phyloP scores from a whole-genome alignment of 2,797 vertebrate genomes.

The Anguilla megastoma region DNA sequence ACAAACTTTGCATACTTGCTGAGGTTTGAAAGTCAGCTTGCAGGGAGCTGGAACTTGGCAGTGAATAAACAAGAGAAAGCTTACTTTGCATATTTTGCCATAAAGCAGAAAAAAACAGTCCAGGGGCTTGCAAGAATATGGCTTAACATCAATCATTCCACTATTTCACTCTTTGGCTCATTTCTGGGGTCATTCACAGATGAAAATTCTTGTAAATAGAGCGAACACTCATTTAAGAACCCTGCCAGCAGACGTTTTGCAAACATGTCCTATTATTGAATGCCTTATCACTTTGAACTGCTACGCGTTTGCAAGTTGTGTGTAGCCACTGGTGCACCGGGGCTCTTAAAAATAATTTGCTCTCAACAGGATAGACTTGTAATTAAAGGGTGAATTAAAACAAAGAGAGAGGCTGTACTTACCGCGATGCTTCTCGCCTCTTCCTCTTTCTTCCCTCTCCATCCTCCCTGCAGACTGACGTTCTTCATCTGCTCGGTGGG shows the following conservation, averaged over 20 bases:
- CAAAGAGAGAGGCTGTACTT: no score
- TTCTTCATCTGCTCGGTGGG: conserved; percentile 98
- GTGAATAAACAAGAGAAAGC: not conserved
- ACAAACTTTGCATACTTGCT: not conserved
- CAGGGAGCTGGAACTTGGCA: not conserved
- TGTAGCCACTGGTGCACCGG: not conserved
- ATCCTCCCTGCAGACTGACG: conserved; percentile 75
- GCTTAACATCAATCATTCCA: not conserved
- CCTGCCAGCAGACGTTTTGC: not conserved
- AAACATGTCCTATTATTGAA: not conserved
- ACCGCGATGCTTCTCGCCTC: not conserved
- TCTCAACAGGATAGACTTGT: not conserved
- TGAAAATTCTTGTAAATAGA: no score
- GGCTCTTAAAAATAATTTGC: not conserved
- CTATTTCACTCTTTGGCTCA: not conserved
- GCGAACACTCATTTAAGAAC: not conserved
- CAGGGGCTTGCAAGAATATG: not conserved
- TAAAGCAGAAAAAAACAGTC: not conserved
- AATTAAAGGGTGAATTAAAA: not conserved
- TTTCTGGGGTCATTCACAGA: not conserved
- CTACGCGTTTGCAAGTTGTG: not conserved
- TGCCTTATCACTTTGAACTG: not conserved
- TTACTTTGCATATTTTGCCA: not conserved
- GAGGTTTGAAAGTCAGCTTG: not conserved
- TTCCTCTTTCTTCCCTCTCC: not conserved